Percentiles rank a stretch among this genome's conserved stretches.
Conservation (phyloP, 1,140 invertebrate species). For the Bombus soroeensis region DNA sequence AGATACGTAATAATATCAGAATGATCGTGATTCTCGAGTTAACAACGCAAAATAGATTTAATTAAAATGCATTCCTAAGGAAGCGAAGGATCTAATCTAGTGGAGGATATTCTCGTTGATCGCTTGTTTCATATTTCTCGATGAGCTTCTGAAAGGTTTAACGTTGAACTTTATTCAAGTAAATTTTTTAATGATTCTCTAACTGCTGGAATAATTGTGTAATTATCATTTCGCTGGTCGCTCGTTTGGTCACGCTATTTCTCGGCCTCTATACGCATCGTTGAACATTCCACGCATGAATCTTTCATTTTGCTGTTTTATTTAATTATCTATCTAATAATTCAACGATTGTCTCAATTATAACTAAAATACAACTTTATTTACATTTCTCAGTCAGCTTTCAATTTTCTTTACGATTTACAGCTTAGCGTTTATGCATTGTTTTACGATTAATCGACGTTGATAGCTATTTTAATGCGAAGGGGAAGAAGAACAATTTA, state of each 20-base stretch:
- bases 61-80: background rate
- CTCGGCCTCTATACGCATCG: background rate
- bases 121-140: background rate
- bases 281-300: background rate
- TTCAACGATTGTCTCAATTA: background rate
- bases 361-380: background rate
- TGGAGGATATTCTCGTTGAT: background rate
- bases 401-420: background rate
- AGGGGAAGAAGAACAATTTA: background rate
- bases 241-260: background rate
- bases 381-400: background rate
- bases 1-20: too few species aligned
- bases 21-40: background rate
- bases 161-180: background rate
- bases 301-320: background rate
- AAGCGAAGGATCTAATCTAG: background rate
- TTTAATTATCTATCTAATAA: background rate
- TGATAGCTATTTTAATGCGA: background rate
- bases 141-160: background rate
- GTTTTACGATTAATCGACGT: background rate
- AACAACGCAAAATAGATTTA: background rate
- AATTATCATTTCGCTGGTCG: constrained; percentile 18
- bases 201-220: constrained; percentile 1
- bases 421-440: background rate
- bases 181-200: constrained; percentile 6